A percentile compares a stretch with the other conserved stretches of the same genome.
These are phyloP conservation scores for Anhinga anhinga DNA, from an alignment of 2,113 vertebrate species.

Conservation along the genomic window DNA sequence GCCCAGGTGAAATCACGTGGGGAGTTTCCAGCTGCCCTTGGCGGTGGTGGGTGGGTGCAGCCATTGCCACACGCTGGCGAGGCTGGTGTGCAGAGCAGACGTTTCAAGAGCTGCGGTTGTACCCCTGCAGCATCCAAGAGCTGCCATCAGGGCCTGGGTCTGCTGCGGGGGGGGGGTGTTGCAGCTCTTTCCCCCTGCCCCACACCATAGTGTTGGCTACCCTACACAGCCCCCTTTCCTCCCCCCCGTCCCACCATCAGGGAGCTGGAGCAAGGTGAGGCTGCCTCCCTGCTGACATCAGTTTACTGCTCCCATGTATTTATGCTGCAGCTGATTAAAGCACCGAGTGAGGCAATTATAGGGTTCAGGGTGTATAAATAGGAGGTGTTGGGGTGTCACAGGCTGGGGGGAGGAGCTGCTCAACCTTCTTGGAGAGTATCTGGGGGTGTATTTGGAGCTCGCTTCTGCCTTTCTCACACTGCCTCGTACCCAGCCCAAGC, in stretches of 20 bases:
- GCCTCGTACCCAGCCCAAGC: background rate
- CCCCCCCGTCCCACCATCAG: background rate
- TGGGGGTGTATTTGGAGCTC: background rate
- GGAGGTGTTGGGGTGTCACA: background rate
- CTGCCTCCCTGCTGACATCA: background rate
- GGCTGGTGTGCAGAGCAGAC: background rate
- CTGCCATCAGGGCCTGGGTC: background rate
- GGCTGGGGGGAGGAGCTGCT: background rate
- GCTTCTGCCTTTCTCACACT: background rate
- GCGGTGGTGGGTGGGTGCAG: background rate
- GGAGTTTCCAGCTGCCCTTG: background rate
- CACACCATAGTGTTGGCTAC: background rate
- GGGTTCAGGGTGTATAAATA: background rate
- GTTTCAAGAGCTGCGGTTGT: rapidly evolving
- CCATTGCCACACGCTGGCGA: background rate
- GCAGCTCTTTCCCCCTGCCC: background rate
- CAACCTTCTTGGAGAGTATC: background rate
- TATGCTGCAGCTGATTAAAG: background rate
- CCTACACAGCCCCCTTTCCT: background rate
- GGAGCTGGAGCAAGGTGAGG: background rate
- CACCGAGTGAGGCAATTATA: rapidly evolving
- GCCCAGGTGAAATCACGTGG: rapidly evolving
- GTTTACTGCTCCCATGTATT: rapidly evolving
- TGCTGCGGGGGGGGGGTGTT: background rate
- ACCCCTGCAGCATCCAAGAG: background rate